Evolutionary conservation across 64 coral and sea anemone genomes (phyloP), one percentile per base, ranked within the genome.

Genomic region (Cladopsammia gracilis): DNA sequence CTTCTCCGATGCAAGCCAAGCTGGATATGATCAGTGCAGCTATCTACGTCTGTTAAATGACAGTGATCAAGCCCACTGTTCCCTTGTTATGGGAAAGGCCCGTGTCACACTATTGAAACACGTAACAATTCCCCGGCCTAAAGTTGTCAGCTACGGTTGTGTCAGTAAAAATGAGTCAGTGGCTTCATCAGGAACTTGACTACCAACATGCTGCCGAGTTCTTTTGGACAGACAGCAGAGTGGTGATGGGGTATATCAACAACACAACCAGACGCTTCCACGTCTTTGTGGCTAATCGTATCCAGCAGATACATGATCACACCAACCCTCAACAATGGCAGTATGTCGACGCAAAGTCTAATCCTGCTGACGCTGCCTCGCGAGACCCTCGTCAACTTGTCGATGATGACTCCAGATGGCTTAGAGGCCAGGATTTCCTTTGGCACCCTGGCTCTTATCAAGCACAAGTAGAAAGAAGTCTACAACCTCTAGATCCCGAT

Each of bases 291-390:
- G 76, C 74, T 14, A 90, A 90, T 44, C 75, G 89, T 9, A 62
- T 90, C 13, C 89, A 90, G 34, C 75, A 90, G 70, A 90, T 90
- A n/a, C 74, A 70, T 19, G 51, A 90, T 14, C 58, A 79, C 24
- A 67, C 76, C 42, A 7, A 67, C 10, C 76, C 75, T 58, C 16
- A 90, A 19, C 76, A 81, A 14, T 90, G 89, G 75, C 58, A 58
- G 23, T 78, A 81, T 15, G 34, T 78, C 7, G 23, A n/a, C 12
- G 19, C 75, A 10, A 20, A 45, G 15, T 23, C 50, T 5, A 90
- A 81, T 44, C 59, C 89, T 5, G 75, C 76, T 24, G 89, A 90
- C 58, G 47, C 9, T 23, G 86, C 86, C 1, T 84, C 60, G 16
- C 64, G 84, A 50, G 25, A 42, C 20, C 69, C 58, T 25, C 52